phyloP scores from a whole-genome alignment of 2,113 vertebrate genomes.

The Grus americana region DNA sequence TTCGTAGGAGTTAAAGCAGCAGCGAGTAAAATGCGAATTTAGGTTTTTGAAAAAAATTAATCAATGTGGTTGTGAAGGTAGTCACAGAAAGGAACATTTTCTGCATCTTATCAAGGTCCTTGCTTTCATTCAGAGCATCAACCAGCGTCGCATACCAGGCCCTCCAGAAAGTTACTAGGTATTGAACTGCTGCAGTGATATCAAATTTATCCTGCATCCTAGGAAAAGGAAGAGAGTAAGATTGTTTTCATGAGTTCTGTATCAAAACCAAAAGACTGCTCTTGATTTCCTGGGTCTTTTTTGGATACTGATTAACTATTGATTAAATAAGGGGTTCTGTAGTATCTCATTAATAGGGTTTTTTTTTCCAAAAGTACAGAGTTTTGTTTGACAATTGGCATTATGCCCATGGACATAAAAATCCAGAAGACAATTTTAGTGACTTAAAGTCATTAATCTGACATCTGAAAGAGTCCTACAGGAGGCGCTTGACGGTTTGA shows the following conservation, averaged over 20 bases:
- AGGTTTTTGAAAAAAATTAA: no score
- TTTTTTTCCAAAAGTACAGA: not conserved
- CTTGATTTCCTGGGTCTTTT: not conserved
- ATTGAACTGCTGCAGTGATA: not conserved
- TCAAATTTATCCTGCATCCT: not conserved
- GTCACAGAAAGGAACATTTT: not conserved
- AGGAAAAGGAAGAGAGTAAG: not conserved
- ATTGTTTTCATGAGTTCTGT: not conserved
- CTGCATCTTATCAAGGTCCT: not conserved
- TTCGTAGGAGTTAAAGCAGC: not conserved
- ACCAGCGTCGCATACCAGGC: accelerated
- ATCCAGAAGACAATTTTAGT: not conserved
- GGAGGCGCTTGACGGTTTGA: not conserved
- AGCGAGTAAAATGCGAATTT: not conserved
- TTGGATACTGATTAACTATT: not conserved
- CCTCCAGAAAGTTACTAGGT: not conserved
- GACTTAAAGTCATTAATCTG: not conserved
- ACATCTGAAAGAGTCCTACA: not conserved
- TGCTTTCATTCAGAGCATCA: not conserved
- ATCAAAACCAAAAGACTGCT: not conserved
- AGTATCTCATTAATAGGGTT: not conserved
- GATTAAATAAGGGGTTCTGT: not conserved
- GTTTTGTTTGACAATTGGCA: not conserved
- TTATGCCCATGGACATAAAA: not conserved
- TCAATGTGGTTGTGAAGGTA: not conserved